Evolutionary conservation across 2,888 invertebrate species (phyloP), one percentile per base, ranked within the genome.

Genomic region (Tupiocoris notatus): DNA sequence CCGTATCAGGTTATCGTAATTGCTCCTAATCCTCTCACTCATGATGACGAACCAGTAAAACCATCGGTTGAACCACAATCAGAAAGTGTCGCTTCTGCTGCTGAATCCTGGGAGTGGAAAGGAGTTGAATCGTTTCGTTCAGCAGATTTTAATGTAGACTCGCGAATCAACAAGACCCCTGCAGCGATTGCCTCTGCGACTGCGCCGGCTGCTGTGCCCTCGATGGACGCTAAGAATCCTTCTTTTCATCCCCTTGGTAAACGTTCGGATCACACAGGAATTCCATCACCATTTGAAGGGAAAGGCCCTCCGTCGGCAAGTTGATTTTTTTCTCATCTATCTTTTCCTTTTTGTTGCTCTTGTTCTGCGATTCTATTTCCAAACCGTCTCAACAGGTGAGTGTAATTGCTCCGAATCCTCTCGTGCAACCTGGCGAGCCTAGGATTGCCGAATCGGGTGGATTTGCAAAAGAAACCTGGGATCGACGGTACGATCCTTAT

Each of bases 341-440:
- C 6, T 39, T 39, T 12, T 39, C 3, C 39, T 39, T 12, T 3
- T 39, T 39, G 39, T 3, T 39, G 39, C 39, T 39, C 39, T 39
- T 39, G 39, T 39, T 12, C 39, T 39, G 39, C 3, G 12, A 76
- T 22, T n/a, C n/a, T n/a, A n/a, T n/a, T n/a, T n/a, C n/a, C n/a
- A n/a, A n/a, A n/a, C n/a, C n/a, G n/a, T n/a, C 63, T 39, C 17
- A 39, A 23, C 24, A 68, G 54, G 79, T 81, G n/a, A 81, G 81
- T 79, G 81, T 81, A 21, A 81, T 81, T 54, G 81, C 81, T 1
- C 74, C 79, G 2, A 81, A 81, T 76, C 81, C 73, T 16, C 66
- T 75, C 18, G 75, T 77, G 62, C 64, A 25, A 21, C 61, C 68
- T 17, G 68, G 68, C n/a, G 76, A 76, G 68, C 21, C 54, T 24